Conservation (phyloP, 2,888 invertebrate genomes). For the Frankliniella intonsa region DNA sequence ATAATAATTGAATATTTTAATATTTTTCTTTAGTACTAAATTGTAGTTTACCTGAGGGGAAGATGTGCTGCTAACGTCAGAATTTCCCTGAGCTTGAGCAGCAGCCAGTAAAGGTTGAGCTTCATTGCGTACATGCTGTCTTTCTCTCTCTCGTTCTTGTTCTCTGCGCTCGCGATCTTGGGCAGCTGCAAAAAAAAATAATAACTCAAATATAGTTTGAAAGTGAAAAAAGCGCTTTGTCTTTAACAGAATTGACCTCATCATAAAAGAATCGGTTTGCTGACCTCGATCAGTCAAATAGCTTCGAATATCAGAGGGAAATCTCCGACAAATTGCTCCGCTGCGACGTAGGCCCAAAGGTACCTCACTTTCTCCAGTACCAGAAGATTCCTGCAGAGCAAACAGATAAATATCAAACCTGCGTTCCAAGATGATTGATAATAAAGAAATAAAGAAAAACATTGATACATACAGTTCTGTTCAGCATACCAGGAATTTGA, state of each 20-base stretch:
- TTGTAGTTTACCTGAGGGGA: neutral
- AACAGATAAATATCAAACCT: neutral
- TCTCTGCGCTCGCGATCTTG: constrained; percentile 35
- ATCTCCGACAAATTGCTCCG: constrained; percentile 38
- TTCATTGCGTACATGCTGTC: constrained; percentile 49
- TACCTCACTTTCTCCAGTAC: constrained; percentile 31
- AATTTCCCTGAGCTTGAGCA: constrained; percentile 4
- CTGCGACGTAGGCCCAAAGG: constrained; percentile 36
- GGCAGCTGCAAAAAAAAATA: constrained; percentile 8
- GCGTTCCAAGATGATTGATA: neutral
- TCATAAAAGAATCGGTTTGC: no score
- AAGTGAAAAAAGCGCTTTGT: neutral
- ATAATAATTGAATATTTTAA: neutral
- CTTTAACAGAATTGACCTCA: neutral
- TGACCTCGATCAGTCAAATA: constrained; percentile 42
- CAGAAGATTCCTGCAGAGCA: neutral
- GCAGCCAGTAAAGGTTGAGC: constrained; percentile 45
- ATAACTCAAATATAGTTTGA: neutral
- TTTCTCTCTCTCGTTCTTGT: constrained; percentile 38
- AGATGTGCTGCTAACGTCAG: neutral
- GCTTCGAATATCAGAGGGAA: constrained; percentile 44
- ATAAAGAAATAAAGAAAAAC: neutral
- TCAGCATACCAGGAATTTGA: neutral
- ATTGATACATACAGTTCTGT: neutral
- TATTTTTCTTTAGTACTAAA: neutral